Evolutionary conservation across 1,140 invertebrate genomes (phyloP).

Genomic region (Drosophila paulistorum): DNA sequence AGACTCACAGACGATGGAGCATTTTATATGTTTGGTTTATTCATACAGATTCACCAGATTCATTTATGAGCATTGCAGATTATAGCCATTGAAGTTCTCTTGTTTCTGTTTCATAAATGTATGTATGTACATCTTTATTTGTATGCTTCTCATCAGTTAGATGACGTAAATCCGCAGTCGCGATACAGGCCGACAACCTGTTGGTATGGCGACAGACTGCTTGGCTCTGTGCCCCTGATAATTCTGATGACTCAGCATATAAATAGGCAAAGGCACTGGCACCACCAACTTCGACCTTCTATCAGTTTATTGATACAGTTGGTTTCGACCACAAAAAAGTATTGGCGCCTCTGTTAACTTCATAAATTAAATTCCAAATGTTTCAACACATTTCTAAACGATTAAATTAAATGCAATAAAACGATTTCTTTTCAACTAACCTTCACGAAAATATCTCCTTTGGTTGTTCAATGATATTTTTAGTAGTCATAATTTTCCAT

Average conservation of each 20-base stretch:
- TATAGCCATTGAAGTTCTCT: constrained; percentile 31
- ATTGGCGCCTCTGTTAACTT: neutral
- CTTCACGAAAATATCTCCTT: too few species aligned
- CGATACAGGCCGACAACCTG: constrained; percentile 25
- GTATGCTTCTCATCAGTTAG: constrained; percentile 1
- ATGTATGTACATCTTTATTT: neutral
- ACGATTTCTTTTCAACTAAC: too few species aligned
- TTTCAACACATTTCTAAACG: too few species aligned
- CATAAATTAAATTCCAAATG: neutral
- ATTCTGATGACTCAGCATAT: constrained; percentile 45
- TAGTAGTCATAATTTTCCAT: too few species aligned
- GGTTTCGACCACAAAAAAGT: neutral
- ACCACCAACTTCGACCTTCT: constrained; percentile 19
- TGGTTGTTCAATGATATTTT: too few species aligned
- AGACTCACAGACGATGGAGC: constrained; percentile 7
- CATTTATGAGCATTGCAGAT: constrained; percentile 52
- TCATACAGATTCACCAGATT: constrained; percentile 28
- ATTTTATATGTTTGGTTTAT: constrained; percentile 54
- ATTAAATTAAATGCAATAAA: neutral
- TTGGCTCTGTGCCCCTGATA: constrained; percentile 5
- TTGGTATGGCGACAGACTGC: constrained; percentile 52
- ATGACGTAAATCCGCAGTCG: constrained; percentile 38
- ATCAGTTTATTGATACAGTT: neutral
- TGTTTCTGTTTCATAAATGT: constrained; percentile 5
- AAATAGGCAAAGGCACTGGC: neutral